Conservation (phyloP, 2,797 vertebrate genomes). For the Pangasius krempfi region DNA sequence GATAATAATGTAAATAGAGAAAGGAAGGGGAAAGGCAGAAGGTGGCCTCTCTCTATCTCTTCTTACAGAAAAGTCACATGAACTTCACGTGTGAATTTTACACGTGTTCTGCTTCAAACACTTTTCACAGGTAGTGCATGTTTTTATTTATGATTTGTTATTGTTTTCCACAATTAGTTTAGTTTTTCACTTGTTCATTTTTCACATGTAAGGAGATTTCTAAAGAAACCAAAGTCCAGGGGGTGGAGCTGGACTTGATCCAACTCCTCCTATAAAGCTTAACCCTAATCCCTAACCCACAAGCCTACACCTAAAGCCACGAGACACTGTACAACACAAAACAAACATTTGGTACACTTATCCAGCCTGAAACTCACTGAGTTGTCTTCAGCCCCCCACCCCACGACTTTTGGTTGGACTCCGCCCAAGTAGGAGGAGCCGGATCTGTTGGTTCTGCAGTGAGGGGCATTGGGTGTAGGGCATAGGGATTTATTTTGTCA, state of each 20-base stretch:
- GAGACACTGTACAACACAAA: background rate
- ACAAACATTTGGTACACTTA: background rate
- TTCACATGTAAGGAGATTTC: background rate
- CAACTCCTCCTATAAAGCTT: background rate
- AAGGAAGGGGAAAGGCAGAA: background rate
- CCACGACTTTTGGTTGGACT: background rate
- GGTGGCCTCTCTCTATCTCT: background rate
- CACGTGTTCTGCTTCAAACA: background rate
- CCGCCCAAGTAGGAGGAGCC: background rate
- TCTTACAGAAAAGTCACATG: background rate
- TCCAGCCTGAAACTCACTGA: background rate
- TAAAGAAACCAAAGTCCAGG: background rate
- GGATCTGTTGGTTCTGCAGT: background rate
- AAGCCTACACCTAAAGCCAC: no score
- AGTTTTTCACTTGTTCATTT: background rate
- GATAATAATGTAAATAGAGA: background rate
- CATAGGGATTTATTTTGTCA: background rate
- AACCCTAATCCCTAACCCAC: background rate
- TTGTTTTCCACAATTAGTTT: background rate
- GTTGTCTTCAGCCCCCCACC: no score
- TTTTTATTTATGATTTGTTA: background rate
- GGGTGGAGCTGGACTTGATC: background rate
- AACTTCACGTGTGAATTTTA: background rate
- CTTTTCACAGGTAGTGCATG: background rate
- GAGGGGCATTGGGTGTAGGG: background rate